Base-by-base conservation (phyloP, 2,113 vertebrate species). In the Microcebus tavaratra region DNA sequence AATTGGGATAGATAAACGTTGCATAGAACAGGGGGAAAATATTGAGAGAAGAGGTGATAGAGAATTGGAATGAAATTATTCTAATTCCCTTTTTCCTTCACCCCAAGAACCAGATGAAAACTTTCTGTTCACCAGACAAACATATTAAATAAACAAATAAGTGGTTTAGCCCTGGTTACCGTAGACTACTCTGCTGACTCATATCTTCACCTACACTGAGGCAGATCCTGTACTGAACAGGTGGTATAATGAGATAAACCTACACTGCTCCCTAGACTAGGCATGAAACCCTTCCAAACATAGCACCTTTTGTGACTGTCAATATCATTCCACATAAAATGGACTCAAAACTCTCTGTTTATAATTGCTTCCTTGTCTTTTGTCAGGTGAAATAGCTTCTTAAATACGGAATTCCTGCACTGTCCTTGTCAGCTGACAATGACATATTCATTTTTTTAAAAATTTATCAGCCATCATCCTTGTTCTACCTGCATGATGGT, bases 11-110 rank as follows among this genome's bases (percentile, higher is more conserved):
- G 94, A 53, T 93, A 98, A 97, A 97, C 84, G 90, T 72, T 67
- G 80, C 23, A 83, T 93, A 91, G 97, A 98, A 97, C 27, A 94
- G 70, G 11, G 18, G 14, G 23, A 27, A 48, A 34, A 80, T 13
- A 92, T 68, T 75, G 39, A 82, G 48, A 70, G 5, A 72, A 79
- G 17, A 76, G 5, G 27, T 83, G 72, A 88, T 53, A 36, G 61
- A 50, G 29, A 84, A 57, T 23, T 79, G 34, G 45, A 61, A 86
- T 81, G 14, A 95, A n/a, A 57, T 84, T 39, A 94, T 83, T 83
- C n/a, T 72, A 65, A 65, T 68, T 91, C 31, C 12, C 36, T 89
- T 78, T 76, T 45, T 6, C 61, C 20, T 8, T 92, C 36, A 76
- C 8, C 57, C 31, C n/a, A 67, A 86, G 39, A 88, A 76, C 29